Evolutionary conservation across 2,797 vertebrate species (phyloP).

Genomic region (Meriones psammophilus): DNA sequence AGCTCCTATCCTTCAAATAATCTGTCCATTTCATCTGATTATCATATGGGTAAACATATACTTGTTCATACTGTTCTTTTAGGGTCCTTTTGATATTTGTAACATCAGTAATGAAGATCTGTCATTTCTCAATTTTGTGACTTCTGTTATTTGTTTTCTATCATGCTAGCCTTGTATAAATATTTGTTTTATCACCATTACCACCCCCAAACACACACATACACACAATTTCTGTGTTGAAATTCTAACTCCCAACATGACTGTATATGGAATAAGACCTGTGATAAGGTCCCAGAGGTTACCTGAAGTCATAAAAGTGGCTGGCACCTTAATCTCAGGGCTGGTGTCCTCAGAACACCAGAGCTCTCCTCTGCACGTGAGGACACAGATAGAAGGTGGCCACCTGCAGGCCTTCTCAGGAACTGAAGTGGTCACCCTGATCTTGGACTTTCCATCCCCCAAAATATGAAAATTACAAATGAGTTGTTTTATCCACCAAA

Average conservation of each 20-base stretch:
- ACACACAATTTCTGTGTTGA: background rate
- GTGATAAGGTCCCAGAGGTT: background rate
- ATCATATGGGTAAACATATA: background rate
- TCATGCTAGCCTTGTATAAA: background rate
- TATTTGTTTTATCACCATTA: background rate
- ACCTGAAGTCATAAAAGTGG: background rate
- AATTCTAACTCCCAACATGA: background rate
- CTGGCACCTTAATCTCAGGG: background rate
- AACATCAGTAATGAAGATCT: background rate
- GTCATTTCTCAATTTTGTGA: background rate
- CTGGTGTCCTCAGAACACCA: background rate
- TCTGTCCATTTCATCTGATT: background rate
- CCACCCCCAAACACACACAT: too few species aligned
- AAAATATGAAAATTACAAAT: conserved; percentile 16
- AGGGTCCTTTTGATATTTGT: background rate
- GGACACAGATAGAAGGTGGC: background rate
- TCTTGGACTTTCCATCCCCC: background rate
- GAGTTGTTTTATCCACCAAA: background rate
- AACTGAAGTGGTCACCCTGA: background rate
- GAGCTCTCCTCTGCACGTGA: background rate
- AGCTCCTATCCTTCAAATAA: background rate
- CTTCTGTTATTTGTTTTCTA: background rate
- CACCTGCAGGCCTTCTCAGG: background rate
- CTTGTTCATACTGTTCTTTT: conserved; percentile 2
- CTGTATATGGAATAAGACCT: background rate